Conservation (phyloP, 2,797 vertebrate genomes). For the Gymnocypris eckloni region DNA sequence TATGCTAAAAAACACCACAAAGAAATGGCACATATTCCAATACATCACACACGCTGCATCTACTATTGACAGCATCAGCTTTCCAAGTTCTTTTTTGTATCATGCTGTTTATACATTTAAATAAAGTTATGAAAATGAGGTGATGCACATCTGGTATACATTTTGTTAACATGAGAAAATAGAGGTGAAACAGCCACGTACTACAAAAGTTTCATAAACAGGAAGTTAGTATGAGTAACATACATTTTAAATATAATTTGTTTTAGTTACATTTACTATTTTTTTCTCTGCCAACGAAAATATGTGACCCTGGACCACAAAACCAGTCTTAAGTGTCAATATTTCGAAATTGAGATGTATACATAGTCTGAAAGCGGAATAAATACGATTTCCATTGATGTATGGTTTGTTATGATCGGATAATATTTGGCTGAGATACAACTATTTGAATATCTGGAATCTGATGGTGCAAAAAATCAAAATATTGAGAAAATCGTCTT, state of each 20-base stretch:
- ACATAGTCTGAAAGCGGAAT: too few species aligned
- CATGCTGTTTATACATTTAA: slow-evolving; percentile 16
- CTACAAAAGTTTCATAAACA: background rate
- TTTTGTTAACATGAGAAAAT: background rate
- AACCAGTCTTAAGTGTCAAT: too few species aligned
- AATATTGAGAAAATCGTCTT: too few species aligned
- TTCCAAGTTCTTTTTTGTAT: background rate
- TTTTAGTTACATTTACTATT: too few species aligned
- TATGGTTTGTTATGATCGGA: too few species aligned
- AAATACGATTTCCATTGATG: too few species aligned
- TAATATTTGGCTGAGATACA: too few species aligned
- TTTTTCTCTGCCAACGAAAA: too few species aligned
- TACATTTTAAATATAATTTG: background rate
- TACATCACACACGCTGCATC: slow-evolving; percentile 92
- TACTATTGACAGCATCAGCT: slow-evolving; percentile 83
- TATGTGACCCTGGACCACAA: too few species aligned
- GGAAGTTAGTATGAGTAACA: background rate
- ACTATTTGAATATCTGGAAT: too few species aligned
- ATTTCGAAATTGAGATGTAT: too few species aligned
- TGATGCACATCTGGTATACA: background rate
- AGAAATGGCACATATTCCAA: slow-evolving; percentile 89
- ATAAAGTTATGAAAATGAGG: slow-evolving; percentile 13
- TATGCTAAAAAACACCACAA: slow-evolving; percentile 89
- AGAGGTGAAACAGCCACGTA: background rate
- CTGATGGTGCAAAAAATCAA: too few species aligned